These are phyloP conservation scores for Luperina nickerlii DNA, from an alignment of 2,888 invertebrate species.

Conservation along the genomic window DNA sequence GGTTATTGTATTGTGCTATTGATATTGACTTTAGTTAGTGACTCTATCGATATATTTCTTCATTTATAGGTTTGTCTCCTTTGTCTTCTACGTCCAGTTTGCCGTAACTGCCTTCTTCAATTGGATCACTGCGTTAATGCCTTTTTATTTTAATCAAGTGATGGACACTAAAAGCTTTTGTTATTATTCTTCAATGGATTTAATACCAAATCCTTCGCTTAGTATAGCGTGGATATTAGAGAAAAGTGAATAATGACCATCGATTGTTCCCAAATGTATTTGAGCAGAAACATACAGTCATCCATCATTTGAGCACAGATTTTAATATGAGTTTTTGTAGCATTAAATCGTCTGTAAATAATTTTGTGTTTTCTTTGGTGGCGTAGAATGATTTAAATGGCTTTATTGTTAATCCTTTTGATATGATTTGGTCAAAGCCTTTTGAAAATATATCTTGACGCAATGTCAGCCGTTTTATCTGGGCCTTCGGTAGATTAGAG, in stretches of 20 bases:
- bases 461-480: conserved; percentile 5
- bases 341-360: conserved; percentile 40
- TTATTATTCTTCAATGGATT: conserved; percentile 2
- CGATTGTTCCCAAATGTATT: conserved; percentile 48
- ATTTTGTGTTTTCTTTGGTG: conserved; percentile 24
- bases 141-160: neutral
- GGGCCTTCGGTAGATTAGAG: conserved; percentile 2
- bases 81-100: neutral
- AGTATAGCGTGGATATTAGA: conserved; percentile 28
- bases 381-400: conserved; percentile 16
- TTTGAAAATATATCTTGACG: conserved; percentile 13
- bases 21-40: neutral
- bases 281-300: conserved; percentile 25
- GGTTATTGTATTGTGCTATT: neutral
- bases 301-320: conserved; percentile 38
- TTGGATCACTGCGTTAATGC: neutral
- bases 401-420: conserved; percentile 31
- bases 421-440: conserved; percentile 15
- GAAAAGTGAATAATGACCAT: conserved; percentile 55
- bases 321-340: conserved; percentile 40
- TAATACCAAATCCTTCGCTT: conserved; percentile 12
- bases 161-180: neutral
- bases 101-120: conserved; percentile 5
- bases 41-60: neutral
- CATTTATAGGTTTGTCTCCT: neutral